Evolutionary conservation across 2,888 invertebrate genomes (phyloP), one percentile per base, ranked within the genome.

Genomic region (Tanytarsus gracilentus): DNA sequence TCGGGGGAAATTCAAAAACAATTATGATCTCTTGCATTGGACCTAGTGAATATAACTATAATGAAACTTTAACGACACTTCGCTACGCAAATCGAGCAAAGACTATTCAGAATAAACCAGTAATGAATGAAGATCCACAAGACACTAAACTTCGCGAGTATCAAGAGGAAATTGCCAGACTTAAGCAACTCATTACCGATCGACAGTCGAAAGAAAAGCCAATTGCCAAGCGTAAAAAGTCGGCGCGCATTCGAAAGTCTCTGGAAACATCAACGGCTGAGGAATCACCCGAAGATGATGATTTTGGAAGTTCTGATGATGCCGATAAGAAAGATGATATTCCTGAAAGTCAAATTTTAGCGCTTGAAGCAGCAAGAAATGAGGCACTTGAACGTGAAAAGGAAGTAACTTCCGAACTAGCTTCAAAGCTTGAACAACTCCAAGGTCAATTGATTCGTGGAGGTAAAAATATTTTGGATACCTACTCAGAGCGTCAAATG

Each of bases 21-120:
- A 92, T 99, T 61, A 99, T 99, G 98, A 92, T 99, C 60, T 99
- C 99, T 8, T 98, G 97, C 73, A 88, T 99, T 69, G 98, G 98
- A 0, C 99, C 99, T 25, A 97, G 98, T 18, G 87, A 87, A 66
- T 95, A 92, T 76, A 99, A 99, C 77, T 97, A 92, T 75, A 99
- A 99, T 69, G 99, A 98, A 76, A 94, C 95, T 2, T 77, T 97
- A 66, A 94, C 94, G 29, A 98, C 98, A n/a, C 77, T 98, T 63
- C 80, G 96, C 33, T 97, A 99, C 75, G 94, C 98, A 2, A 94
- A 92, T 71, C 79, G 98, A 49, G 99, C 99, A 11, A 99, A 99
- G 78, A 94, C 94, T 66, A 99, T 99, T 67, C 96, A 97, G 79
- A 99, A 99, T 76, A 92, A 94, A 74, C 98, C 99, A 18, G 86